Conservation (phyloP, 1,140 invertebrate species). For the Agraylea sexmaculata region DNA sequence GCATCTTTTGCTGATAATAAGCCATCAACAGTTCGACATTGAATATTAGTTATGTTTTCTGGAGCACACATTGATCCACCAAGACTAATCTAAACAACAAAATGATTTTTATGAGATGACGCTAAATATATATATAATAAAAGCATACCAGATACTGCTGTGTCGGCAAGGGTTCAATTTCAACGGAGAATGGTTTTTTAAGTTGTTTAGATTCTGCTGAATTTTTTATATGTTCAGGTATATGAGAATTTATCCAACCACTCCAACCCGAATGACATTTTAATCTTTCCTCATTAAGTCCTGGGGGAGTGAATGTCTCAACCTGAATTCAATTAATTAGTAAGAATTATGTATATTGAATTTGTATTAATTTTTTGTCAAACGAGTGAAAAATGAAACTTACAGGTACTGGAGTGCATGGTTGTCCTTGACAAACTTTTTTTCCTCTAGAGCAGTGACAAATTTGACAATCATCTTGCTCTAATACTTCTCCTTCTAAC, state of each 20-base stretch:
- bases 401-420: constrained; percentile 39
- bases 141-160: constrained; percentile 39
- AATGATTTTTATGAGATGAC: constrained; percentile 4
- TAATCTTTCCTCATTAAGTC: constrained; percentile 25
- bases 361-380: not conserved
- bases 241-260: constrained; percentile 57
- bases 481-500: constrained; percentile 66
- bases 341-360: not conserved
- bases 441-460: constrained; percentile 60
- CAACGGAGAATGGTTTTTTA: constrained; percentile 31
- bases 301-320: not conserved
- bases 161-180: constrained; percentile 51
- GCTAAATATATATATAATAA: constrained; percentile 4
- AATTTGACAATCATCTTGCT: constrained; percentile 61
- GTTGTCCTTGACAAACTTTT: constrained; percentile 55
- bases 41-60: constrained; percentile 55
- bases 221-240: constrained; percentile 27
- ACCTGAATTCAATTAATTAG: not conserved
- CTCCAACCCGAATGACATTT: constrained; percentile 59
- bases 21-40: constrained; percentile 54
- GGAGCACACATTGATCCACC: constrained; percentile 40
- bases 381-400: constrained; percentile 8
- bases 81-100: constrained; percentile 25
- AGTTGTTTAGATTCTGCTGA: constrained; percentile 20
- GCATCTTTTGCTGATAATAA: constrained; percentile 52